A percentile compares a stretch with the other conserved stretches of the same genome.
phyloP scores from a whole-genome alignment of 2,113 vertebrate genomes.

The Xenotilapia longispinis region DNA sequence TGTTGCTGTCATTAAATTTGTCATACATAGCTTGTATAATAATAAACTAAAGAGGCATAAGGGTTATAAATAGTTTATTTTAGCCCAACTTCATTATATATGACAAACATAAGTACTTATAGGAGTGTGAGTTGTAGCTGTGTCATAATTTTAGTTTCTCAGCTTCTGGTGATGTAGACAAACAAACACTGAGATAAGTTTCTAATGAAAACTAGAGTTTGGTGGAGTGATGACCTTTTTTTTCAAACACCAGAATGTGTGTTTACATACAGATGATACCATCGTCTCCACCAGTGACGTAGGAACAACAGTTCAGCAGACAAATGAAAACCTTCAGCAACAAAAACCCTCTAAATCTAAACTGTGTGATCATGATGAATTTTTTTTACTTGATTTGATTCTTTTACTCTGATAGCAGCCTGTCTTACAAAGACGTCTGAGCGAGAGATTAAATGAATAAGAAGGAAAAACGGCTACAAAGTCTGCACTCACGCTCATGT shows the following conservation, averaged over 20 bases:
- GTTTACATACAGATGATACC: background rate
- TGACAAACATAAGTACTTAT: background rate
- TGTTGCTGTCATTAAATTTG: background rate
- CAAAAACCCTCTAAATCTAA: background rate
- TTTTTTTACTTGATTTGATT: background rate
- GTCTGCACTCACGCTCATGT: background rate
- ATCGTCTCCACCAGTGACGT: background rate
- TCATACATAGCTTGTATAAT: background rate
- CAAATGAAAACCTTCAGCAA: background rate
- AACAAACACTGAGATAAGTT: background rate
- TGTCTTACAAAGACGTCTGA: background rate
- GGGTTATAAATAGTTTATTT: background rate
- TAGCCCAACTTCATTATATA: background rate
- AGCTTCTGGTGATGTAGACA: background rate
- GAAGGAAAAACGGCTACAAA: background rate
- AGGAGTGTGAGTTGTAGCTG: background rate
- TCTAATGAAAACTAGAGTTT: background rate
- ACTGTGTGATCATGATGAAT: background rate
- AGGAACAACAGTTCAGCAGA: background rate
- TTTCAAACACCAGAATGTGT: background rate
- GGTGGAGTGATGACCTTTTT: background rate
- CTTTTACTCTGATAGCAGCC: background rate
- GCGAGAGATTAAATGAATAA: background rate
- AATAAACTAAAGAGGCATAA: background rate
- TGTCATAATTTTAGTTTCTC: background rate